Percentiles rank a stretch among this genome's conserved stretches.
Evolutionary conservation across 2,113 vertebrate species (phyloP).

Genomic region (Brachyhypopomus gauderio): DNA sequence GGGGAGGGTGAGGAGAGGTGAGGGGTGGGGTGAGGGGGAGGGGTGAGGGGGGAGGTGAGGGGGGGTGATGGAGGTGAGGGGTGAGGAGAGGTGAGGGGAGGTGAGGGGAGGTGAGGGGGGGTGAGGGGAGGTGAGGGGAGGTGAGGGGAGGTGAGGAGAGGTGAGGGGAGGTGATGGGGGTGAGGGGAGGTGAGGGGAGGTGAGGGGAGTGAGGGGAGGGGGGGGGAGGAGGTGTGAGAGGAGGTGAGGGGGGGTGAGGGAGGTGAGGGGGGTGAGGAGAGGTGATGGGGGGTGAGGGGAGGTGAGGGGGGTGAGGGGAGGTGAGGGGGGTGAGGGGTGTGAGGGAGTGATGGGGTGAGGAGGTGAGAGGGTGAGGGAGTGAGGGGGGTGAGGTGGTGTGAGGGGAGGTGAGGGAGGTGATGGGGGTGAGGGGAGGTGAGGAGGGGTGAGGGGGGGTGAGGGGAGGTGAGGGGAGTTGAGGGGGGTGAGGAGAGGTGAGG

Average conservation of each 20-base stretch:
- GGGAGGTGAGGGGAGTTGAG: conserved; percentile 14
- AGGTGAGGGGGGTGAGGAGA: no score
- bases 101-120: conserved; percentile 9
- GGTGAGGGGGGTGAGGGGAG: conserved; percentile 7
- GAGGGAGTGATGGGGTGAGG: conserved; percentile 7
- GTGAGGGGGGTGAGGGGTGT: conserved; percentile 25
- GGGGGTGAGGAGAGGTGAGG: no score
- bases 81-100: no score
- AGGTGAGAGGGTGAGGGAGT: no score
- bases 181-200: conserved; percentile 24
- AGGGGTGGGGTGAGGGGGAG: no score
- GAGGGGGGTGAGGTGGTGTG: conserved; percentile 12
- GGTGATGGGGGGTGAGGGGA: conserved; percentile 10
- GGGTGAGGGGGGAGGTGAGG: conserved; percentile 14
- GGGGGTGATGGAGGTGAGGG: no score
- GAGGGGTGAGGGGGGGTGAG: conserved; percentile 13
- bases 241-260: conserved; percentile 16
- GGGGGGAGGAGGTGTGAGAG: conserved; percentile 13
- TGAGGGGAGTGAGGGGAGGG: conserved; percentile 11
- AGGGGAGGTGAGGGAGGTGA: conserved; percentile 9
- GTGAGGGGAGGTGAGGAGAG: conserved; percentile 8
- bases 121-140: conserved; percentile 26
- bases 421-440: conserved; percentile 13
- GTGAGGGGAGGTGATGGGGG: conserved; percentile 8
- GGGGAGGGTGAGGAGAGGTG: conserved; percentile 13